phyloP scores from a whole-genome alignment of 2,888 invertebrate genomes.

The Hypomecis atomaria region DNA sequence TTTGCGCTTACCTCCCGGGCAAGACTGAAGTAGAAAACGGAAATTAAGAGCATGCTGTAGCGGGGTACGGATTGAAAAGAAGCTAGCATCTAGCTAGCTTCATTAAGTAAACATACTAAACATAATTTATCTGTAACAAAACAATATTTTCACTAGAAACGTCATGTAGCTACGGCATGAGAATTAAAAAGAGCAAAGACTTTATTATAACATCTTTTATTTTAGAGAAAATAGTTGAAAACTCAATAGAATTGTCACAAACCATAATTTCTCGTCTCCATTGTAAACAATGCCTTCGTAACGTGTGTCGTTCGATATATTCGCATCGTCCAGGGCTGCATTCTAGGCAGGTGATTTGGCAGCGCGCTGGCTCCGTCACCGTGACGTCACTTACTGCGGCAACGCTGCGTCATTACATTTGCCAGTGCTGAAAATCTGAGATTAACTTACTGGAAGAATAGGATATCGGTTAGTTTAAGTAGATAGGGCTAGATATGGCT shows the following conservation, averaged over 20 bases:
- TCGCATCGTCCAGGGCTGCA: slow-evolving; percentile 26
- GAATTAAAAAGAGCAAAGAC: no score
- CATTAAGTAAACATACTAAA: no score
- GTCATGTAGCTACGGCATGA: no score
- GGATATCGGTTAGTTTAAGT: neutral
- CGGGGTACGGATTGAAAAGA: no score
- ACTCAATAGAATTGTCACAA: neutral
- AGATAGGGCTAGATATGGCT: neutral
- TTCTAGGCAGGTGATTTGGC: slow-evolving; percentile 26
- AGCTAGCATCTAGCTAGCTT: no score
- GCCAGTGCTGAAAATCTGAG: neutral
- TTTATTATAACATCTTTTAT: no score
- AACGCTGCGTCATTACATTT: slow-evolving; percentile 21
- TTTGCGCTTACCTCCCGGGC: no score
- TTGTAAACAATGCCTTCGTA: slow-evolving; percentile 22
- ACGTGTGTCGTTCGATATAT: slow-evolving; percentile 21
- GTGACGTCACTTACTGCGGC: slow-evolving; percentile 27
- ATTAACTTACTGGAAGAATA: neutral
- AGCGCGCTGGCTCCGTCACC: slow-evolving; percentile 12
- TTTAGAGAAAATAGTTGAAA: no score
- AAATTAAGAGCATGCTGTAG: no score
- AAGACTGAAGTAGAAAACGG: no score
- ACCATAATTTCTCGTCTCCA: neutral
- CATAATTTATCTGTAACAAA: no score
- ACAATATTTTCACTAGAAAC: no score